Percentiles rank a stretch among this genome's conserved stretches.
These are phyloP conservation scores for Equus quagga DNA, from an alignment of 2,113 vertebrate species.

Conservation along the genomic window DNA sequence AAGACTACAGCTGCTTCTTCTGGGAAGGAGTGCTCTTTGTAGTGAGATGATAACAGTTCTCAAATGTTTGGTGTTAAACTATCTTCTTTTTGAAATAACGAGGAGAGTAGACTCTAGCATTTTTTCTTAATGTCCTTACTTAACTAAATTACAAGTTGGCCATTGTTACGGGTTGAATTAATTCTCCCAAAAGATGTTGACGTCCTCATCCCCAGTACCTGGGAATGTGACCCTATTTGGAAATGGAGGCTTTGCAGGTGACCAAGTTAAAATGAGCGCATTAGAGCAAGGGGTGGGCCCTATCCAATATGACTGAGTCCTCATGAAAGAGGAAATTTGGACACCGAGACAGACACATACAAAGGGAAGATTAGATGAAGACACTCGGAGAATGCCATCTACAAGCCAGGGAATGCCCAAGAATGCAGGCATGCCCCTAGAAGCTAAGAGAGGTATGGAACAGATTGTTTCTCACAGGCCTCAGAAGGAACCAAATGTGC, in stretches of 20 bases:
- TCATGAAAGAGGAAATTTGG: not conserved
- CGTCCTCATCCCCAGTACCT: not conserved
- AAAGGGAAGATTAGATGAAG: not conserved
- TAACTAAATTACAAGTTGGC: not conserved
- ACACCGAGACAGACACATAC: not conserved
- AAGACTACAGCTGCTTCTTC: not conserved
- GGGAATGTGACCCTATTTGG: not conserved
- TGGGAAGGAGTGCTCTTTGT: not conserved
- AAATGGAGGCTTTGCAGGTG: conserved; percentile 10
- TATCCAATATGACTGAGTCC: not conserved
- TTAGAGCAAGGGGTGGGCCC: not conserved
- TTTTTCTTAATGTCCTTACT: not conserved
- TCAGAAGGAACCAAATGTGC: not conserved
- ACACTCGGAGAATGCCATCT: not conserved
- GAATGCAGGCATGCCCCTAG: not conserved
- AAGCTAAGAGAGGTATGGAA: not conserved
- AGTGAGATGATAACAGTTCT: not conserved
- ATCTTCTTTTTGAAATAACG: not conserved
- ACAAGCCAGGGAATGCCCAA: not conserved
- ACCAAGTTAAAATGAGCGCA: not conserved
- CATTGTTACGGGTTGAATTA: not conserved
- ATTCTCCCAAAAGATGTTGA: not conserved
- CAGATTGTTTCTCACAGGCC: not conserved
- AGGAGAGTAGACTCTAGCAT: not conserved
- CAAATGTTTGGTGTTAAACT: not conserved